Evolutionary conservation across 1,140 invertebrate species (phyloP), one percentile per base, ranked within the genome.

Genomic region (Portunus trituberculatus): DNA sequence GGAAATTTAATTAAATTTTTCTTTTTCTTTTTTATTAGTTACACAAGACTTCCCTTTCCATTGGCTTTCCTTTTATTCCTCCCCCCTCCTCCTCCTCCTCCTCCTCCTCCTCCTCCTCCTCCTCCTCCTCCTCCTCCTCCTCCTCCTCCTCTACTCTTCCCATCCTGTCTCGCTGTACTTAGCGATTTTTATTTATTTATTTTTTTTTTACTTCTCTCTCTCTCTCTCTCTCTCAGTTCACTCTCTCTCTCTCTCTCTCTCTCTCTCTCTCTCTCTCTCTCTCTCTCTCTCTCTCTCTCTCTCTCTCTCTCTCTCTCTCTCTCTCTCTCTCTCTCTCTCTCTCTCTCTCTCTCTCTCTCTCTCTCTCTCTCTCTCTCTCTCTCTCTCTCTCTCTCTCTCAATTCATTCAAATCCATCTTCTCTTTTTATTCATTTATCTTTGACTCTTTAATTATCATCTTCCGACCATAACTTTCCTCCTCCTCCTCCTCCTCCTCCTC

Each of bases 281-380:
- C 28, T 28, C 28, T 28, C 76, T 82, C 28, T 28, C 28, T 28
- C 76, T 28, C 28, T 82, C 76, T 82, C 76, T 82, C 76, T 28
- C 76, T 82, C 76, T 82, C 76, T 82, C 76, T 82, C 76, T 82
- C 76, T 82, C 76, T 12, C 14, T 84, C 16, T 16, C 14, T 10
- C 83, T 25, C 76, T 25, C 76, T 28, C 28, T 28, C 76, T 20
- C 16, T 82, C 76, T 82, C 28, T 28, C 28, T 28, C 76, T 82
- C 28, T 28, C 28, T 28, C 76, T 28, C 28, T 82, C 76, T 82
- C 76, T 82, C 76, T 28, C 76, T 82, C 76, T 82, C 76, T 82
- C 76, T 82, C 76, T 82, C 76, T 82, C 76, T 82, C 76, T 82
- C 76, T 82, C 76, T 82, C 76, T 82, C 76, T 82, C 76, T 82